These are phyloP conservation scores for Erannis defoliaria DNA, from an alignment of 2,888 invertebrate species.

Conservation along the genomic window DNA sequence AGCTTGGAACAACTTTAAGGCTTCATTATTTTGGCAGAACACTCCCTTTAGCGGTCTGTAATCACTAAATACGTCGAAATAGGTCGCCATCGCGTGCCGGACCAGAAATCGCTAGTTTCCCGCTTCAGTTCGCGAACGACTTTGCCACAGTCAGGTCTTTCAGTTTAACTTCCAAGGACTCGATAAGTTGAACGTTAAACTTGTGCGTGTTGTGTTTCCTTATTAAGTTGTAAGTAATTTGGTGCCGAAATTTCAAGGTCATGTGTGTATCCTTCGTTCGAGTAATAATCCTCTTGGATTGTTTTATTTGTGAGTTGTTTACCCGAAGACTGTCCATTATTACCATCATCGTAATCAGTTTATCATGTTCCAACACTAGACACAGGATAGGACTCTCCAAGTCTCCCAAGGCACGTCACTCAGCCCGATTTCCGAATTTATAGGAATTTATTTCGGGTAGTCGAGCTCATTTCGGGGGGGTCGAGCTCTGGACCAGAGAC, in stretches of 20 bases:
- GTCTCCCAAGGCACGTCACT: no score
- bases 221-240: slow-evolving; percentile 21
- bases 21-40: slow-evolving; percentile 25
- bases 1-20: slow-evolving; percentile 10
- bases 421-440: no score
- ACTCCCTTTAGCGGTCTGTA: slow-evolving; percentile 20
- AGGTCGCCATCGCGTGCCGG: slow-evolving; percentile 29
- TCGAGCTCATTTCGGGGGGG: no score
- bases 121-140: slow-evolving; percentile 29
- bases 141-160: slow-evolving; percentile 24
- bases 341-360: no score
- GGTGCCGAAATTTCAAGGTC: slow-evolving; percentile 24
- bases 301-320: neutral
- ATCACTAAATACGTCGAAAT: slow-evolving; percentile 13
- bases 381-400: no score
- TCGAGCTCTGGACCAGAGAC: no score
- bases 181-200: slow-evolving; percentile 18
- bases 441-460: no score
- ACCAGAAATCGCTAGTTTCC: slow-evolving; percentile 7
- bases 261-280: neutral
- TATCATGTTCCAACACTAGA: no score
- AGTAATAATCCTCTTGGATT: no score
- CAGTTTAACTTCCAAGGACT: slow-evolving; percentile 24
- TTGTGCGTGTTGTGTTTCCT: slow-evolving; percentile 16
- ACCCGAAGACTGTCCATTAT: no score